phyloP scores from a whole-genome alignment of 2,888 invertebrate species.

The Noctua pronuba region DNA sequence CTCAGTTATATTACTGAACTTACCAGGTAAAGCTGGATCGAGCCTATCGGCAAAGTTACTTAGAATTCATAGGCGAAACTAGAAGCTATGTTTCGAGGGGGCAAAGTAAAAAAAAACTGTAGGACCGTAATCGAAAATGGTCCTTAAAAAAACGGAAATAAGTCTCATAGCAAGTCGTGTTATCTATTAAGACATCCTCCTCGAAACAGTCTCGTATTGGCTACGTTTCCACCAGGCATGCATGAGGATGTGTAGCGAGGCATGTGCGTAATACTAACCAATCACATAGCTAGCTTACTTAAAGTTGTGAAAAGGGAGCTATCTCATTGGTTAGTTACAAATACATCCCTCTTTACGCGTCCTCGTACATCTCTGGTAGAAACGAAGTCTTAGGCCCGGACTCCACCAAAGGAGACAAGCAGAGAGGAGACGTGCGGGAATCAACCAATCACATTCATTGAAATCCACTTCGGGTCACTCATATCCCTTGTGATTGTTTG shows the following conservation, averaged over 20 bases:
- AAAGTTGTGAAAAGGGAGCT: background rate
- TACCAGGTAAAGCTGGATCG: background rate
- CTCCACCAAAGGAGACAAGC: background rate
- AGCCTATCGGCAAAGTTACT: conserved; percentile 5
- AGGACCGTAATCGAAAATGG: background rate
- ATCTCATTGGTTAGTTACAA: background rate
- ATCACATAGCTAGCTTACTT: background rate
- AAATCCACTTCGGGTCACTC: background rate
- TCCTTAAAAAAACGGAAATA: no score
- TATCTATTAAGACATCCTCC: background rate
- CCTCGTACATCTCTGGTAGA: background rate
- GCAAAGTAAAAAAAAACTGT: background rate
- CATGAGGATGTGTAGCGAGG: background rate
- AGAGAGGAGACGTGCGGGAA: background rate
- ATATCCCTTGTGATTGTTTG: background rate
- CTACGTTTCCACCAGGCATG: background rate
- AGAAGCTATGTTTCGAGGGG: conserved; percentile 13
- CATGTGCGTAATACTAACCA: background rate
- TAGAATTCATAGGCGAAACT: background rate
- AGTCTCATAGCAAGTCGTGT: background rate
- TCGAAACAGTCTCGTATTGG: no score
- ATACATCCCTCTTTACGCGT: background rate
- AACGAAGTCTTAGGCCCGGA: background rate
- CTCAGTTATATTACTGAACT: background rate
- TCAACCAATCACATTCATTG: background rate